Conservation (phyloP, 2,797 vertebrate species). For the Tapirus indicus region DNA sequence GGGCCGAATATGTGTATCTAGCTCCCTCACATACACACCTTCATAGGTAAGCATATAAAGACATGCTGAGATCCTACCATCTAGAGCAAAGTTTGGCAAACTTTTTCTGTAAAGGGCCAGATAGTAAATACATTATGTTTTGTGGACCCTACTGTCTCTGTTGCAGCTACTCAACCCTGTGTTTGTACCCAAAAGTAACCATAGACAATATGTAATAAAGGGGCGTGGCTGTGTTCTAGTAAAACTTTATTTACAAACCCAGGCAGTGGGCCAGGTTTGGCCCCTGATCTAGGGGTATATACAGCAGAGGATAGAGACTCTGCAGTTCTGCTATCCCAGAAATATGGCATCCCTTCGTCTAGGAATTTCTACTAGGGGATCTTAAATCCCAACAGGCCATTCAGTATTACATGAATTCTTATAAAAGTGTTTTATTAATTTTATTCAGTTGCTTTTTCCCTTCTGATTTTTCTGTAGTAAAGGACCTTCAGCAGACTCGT, state of each 20-base stretch:
- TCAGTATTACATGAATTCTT: neutral
- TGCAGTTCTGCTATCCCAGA: neutral
- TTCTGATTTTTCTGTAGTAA: conserved; percentile 33
- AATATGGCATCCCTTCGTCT: neutral
- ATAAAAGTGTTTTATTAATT: conserved; percentile 28
- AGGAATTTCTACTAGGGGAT: neutral
- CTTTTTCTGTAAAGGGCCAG: neutral
- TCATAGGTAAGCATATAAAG: neutral
- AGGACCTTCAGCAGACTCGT: neutral
- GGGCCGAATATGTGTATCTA: neutral
- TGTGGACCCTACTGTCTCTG: neutral
- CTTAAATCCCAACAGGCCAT: neutral
- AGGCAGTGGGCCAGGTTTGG: neutral
- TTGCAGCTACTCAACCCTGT: neutral
- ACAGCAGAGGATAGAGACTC: neutral
- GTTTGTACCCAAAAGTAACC: neutral
- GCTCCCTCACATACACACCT: neutral
- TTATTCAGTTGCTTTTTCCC: neutral
- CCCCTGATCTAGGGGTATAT: neutral
- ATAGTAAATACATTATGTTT: neutral
- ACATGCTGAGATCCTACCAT: neutral
- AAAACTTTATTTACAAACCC: conserved; percentile 23
- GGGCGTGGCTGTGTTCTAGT: neutral
- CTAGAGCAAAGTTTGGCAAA: neutral
- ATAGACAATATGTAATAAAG: neutral